Evolutionary conservation across 2,888 invertebrate species (phyloP).

Genomic region (Eristalinus sepulchralis): DNA sequence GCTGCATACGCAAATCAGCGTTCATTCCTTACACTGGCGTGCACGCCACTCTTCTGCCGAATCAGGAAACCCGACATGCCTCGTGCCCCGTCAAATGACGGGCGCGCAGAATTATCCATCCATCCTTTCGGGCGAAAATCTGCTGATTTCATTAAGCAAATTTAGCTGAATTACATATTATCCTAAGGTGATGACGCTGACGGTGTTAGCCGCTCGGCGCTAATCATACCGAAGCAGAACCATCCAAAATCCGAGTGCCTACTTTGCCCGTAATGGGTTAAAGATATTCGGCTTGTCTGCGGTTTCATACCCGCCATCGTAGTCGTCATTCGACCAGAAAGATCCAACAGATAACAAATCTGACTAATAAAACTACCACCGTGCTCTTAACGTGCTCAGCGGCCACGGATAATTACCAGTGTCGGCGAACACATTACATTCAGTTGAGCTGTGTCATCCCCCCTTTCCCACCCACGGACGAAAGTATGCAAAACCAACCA

Average conservation of each 20-base stretch:
- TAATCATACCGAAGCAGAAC: conserved; percentile 30
- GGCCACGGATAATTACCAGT: conserved; percentile 60
- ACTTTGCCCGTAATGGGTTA: conserved; percentile 31
- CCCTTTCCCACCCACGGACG: background rate
- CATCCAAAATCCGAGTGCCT: conserved; percentile 11
- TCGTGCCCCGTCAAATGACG: conserved; percentile 15
- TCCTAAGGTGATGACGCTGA: conserved; percentile 38
- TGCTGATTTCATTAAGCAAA: conserved; percentile 57
- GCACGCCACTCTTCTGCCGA: conserved; percentile 13
- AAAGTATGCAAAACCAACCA: background rate
- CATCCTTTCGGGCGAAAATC: conserved; percentile 39
- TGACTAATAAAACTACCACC: conserved; percentile 48
- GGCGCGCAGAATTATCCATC: conserved; percentile 34
- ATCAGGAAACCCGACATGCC: background rate
- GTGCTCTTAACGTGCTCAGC: conserved; percentile 45
- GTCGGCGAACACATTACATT: conserved; percentile 47
- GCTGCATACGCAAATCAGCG: conserved; percentile 35
- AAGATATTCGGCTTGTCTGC: conserved; percentile 39
- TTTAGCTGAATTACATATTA: conserved; percentile 51
- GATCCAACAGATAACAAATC: conserved; percentile 52
- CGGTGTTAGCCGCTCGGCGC: conserved; percentile 14
- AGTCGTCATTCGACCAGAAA: conserved; percentile 38
- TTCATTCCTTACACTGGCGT: conserved; percentile 10
- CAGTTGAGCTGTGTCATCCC: conserved; percentile 9
- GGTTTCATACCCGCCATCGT: conserved; percentile 11